Evolutionary conservation across 2,888 invertebrate species (phyloP).

Genomic region (Hydrotaea cyrtoneurina): DNA sequence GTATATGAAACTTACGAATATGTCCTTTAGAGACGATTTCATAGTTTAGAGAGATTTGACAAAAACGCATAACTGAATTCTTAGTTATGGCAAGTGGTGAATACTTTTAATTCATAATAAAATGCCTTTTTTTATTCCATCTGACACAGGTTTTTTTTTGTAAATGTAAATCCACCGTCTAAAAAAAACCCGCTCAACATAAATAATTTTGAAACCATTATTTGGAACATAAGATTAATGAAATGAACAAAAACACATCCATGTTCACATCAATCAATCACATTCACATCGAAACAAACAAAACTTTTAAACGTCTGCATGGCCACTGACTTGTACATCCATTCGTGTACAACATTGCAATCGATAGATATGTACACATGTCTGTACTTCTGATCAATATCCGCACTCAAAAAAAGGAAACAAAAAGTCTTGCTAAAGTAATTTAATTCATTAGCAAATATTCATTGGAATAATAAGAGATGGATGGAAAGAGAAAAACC

Average conservation of each 20-base stretch:
- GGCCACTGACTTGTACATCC: neutral
- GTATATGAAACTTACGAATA: no score
- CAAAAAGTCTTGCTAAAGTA: constrained; percentile 59
- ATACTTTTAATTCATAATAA: no score
- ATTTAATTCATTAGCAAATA: constrained; percentile 64
- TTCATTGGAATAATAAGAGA: constrained; percentile 43
- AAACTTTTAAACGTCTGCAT: constrained; percentile 38
- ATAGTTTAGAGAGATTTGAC: no score
- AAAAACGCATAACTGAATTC: no score
- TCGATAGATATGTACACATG: neutral
- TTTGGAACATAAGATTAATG: constrained; percentile 49
- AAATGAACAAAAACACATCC: constrained; percentile 51
- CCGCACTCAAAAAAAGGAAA: constrained; percentile 71
- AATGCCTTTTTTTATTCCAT: no score
- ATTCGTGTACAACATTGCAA: constrained; percentile 3
- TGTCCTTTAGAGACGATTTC: no score
- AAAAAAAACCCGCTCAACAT: neutral
- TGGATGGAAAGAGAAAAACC: constrained; percentile 20
- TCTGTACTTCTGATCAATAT: constrained; percentile 74
- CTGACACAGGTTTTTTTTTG: neutral
- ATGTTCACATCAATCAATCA: constrained; percentile 27
- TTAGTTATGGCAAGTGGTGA: no score
- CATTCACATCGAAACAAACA: constrained; percentile 1
- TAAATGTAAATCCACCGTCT: neutral
- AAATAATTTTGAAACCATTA: constrained; percentile 25